Percentiles rank a stretch among this genome's conserved stretches.
Evolutionary conservation across 2,888 invertebrate species (phyloP).

Genomic region (Morpho helenor): DNA sequence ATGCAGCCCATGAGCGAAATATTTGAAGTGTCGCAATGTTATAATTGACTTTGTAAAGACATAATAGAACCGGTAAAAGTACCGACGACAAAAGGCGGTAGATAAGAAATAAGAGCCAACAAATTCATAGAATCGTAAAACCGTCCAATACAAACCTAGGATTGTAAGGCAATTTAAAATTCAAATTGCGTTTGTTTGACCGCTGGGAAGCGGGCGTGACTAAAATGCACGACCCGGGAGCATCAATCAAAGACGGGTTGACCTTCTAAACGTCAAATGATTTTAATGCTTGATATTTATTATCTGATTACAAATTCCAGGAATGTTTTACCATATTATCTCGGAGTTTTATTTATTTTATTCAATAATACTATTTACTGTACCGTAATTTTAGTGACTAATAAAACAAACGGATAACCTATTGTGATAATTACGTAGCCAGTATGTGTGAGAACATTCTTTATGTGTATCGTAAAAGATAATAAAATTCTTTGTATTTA

Average conservation of each 20-base stretch:
- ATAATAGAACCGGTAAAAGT: conserved; percentile 1
- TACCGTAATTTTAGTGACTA: conserved; percentile 1
- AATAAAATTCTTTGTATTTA: too few relatives aligned
- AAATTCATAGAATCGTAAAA: conserved; percentile 3
- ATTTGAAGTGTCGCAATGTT: conserved; percentile 13
- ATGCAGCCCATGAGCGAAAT: neutral
- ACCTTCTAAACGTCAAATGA: conserved; percentile 26
- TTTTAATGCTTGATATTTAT: conserved; percentile 11
- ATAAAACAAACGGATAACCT: conserved; percentile 3
- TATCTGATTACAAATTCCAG: conserved; percentile 6
- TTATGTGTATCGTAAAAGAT: neutral
- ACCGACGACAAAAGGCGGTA: conserved; percentile 12
- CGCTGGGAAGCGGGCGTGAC: conserved; percentile 30
- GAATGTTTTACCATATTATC: conserved; percentile 5
- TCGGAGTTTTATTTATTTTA: conserved; percentile 1
- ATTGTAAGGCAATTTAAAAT: conserved; percentile 28
- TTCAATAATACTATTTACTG: neutral
- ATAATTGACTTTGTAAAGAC: conserved; percentile 4
- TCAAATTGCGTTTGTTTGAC: conserved; percentile 30
- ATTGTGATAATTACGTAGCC: neutral
- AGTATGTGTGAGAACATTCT: conserved; percentile 8
- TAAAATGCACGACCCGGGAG: conserved; percentile 28
- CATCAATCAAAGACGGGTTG: conserved; percentile 41
- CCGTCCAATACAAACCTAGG: conserved; percentile 20
- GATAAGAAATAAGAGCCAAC: neutral